phyloP scores from a whole-genome alignment of 2,888 invertebrate genomes.

The Apamea sordens region DNA sequence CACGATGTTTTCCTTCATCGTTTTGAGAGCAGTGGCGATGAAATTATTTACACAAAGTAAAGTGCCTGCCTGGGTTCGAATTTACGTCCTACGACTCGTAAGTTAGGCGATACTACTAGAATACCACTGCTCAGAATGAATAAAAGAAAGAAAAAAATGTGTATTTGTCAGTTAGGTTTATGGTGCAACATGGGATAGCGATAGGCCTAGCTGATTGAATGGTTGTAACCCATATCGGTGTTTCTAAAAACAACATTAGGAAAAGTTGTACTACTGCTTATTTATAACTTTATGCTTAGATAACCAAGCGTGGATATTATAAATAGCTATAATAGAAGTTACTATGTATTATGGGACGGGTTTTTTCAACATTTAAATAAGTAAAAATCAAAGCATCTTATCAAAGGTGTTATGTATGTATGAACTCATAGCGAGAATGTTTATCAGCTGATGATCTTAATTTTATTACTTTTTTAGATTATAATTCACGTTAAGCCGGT shows the following conservation, averaged over 20 bases:
- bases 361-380: constrained; percentile 38
- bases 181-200: too few species aligned
- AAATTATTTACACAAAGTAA: too few species aligned
- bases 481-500: too few species aligned
- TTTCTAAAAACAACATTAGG: neutral
- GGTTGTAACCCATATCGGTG: too few species aligned
- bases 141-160: too few species aligned
- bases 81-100: too few species aligned
- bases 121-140: too few species aligned
- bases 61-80: too few species aligned
- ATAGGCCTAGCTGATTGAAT: neutral
- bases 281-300: constrained; percentile 14
- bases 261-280: constrained; percentile 14
- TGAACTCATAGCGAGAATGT: constrained; percentile 18
- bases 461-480: neutral
- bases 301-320: constrained; percentile 20
- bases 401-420: neutral
- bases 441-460: constrained; percentile 8
- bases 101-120: too few species aligned
- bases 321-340: constrained; percentile 1
- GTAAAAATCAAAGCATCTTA: neutral
- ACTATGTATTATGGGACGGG: neutral
- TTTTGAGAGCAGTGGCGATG: too few species aligned
- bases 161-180: too few species aligned
- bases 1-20: too few species aligned